Base-by-base conservation (phyloP, 2,888 invertebrate genomes). In the Lithophane leautieri region DNA sequence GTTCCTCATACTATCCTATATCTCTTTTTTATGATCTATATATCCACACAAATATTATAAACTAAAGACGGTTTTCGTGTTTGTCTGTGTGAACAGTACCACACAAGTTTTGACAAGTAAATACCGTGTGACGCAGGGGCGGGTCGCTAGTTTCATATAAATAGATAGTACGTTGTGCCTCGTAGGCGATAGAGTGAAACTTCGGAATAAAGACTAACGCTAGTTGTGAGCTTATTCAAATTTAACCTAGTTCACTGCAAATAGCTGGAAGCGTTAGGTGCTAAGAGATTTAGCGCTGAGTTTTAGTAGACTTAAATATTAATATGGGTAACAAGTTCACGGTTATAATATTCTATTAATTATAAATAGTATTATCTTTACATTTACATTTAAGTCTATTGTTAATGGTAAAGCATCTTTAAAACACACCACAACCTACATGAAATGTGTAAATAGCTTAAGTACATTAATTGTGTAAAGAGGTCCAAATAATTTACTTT, bases 181-280 rank as follows among this genome's bases (percentile, higher is more conserved):
- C 47, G 63, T 68, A 62, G 62, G 63, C 70, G 69, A 73, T 69
- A 61, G 44, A 74, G 73, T 22, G 60, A 85, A 85, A 87, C 86
- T 82, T 82, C 25, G 19, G 75, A 78, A 87, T 88, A 74, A 86
- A 86, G 74, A 77, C 84, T 75, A 74, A 67, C 73, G 70, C 56
- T 61, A 80, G 76, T 54, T 58, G 67, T 62, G 67, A 78, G 87
- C 76, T 79, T 86, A 83, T 86, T 83, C 76, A 86, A 83, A 83
- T 88, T 86, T 73, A 78, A 79, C 73, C 78, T 69, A 83, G 73
- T 79, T 83, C 71, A 62, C 50, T 60, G 63, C 76, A 76, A 73
- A 87, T 67, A 77, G 76, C 71, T 72, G 47, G 28, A 28, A 75
- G 79, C 76, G 70, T 71, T 79, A 67, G 61, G 47, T 42, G n/a